A percentile compares a stretch with the other conserved stretches of the same genome.
Conservation (phyloP, 2,888 invertebrate genomes). For the Acleris cristana region DNA sequence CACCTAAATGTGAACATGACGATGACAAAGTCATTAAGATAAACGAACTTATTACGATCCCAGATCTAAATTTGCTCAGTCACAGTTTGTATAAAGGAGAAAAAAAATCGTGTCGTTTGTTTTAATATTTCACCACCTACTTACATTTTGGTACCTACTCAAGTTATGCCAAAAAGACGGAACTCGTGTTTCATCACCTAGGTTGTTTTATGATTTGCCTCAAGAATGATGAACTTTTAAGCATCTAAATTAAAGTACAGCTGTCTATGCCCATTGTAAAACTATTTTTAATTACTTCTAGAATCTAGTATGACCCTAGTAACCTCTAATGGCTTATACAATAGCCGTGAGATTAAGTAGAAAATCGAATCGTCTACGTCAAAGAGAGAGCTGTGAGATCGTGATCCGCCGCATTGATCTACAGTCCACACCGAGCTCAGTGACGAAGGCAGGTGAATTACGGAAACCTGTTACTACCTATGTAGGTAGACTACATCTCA, state of each 20-base stretch:
- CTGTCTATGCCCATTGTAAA: not conserved
- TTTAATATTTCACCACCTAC: too few species aligned
- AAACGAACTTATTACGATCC: conserved; percentile 19
- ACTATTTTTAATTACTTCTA: conserved; percentile 22
- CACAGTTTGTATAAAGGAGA: not conserved
- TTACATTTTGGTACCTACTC: too few species aligned
- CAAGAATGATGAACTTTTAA: not conserved
- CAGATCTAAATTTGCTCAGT: not conserved
- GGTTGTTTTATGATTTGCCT: too few species aligned
- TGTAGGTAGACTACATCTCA: conserved; percentile 8
- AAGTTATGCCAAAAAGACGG: too few species aligned
- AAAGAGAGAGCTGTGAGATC: conserved; percentile 43
- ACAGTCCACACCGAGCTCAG: conserved; percentile 19
- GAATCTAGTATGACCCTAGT: conserved; percentile 25
- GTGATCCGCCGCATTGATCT: conserved; percentile 36
- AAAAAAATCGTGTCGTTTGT: too few species aligned
- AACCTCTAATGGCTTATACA: conserved; percentile 33
- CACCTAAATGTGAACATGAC: conserved; percentile 22
- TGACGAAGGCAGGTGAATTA: conserved; percentile 28
- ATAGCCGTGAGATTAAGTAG: conserved; percentile 42
- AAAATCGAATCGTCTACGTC: conserved; percentile 41
- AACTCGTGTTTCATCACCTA: too few species aligned
- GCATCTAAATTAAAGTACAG: not conserved
- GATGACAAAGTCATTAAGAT: conserved; percentile 23
- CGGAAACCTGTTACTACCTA: conserved; percentile 22